phyloP scores from a whole-genome alignment of 2,888 invertebrate species.

The Athalia cordata region DNA sequence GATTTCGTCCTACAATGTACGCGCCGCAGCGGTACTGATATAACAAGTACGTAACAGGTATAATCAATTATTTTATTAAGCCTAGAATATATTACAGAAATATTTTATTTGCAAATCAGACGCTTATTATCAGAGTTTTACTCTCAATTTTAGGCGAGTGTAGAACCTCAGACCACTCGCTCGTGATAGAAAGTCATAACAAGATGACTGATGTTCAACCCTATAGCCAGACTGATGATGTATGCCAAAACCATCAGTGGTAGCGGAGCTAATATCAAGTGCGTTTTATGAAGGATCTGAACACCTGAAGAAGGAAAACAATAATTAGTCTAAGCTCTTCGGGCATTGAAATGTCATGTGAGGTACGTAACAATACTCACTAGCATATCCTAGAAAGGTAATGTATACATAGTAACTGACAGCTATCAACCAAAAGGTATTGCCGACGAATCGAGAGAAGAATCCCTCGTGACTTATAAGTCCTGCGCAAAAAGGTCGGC shows the following conservation, averaged over 20 bases:
- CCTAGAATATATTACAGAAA: slow-evolving; percentile 34
- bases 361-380: slow-evolving; percentile 76
- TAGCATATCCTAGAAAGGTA: slow-evolving; percentile 97
- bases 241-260: slow-evolving; percentile 86
- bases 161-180: slow-evolving; percentile 79
- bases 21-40: not conserved
- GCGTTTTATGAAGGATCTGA: slow-evolving; percentile 89
- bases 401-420: slow-evolving; percentile 96
- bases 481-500: slow-evolving; percentile 76
- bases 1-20: no score
- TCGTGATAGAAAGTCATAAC: slow-evolving; percentile 90
- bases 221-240: slow-evolving; percentile 83
- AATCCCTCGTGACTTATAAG: slow-evolving; percentile 86
- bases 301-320: slow-evolving; percentile 80
- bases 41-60: slow-evolving; percentile 18
- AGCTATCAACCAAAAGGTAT: slow-evolving; percentile 94
- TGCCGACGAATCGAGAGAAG: slow-evolving; percentile 89
- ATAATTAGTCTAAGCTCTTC: slow-evolving; percentile 35
- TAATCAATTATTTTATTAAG: not conserved
- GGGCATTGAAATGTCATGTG: slow-evolving; percentile 36
- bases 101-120: slow-evolving; percentile 27
- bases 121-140: slow-evolving; percentile 2
- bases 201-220: slow-evolving; percentile 89
- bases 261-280: slow-evolving; percentile 89
- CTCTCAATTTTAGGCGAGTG: not conserved